These are phyloP conservation scores for Myotis vivesi DNA, from an alignment of 2,797 vertebrate species.

Conservation along the genomic window DNA sequence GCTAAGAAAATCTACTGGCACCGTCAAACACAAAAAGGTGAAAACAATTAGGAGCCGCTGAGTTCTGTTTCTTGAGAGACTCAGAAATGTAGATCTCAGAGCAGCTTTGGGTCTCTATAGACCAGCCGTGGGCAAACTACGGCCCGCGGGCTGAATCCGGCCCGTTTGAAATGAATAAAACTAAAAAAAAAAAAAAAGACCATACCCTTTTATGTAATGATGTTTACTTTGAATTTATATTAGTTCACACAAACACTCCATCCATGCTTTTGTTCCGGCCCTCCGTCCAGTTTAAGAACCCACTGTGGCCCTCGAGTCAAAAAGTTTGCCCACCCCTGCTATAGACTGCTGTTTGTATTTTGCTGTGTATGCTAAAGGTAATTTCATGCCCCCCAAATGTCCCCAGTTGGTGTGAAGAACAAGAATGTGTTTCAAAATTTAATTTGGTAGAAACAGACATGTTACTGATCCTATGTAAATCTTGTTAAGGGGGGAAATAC, in stretches of 20 bases:
- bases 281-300: no score
- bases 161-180: no score
- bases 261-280: no score
- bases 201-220: no score
- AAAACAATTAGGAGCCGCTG: not conserved
- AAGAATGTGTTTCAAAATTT: not conserved
- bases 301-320: no score
- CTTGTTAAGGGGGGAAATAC: not conserved
- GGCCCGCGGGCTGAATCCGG: no score
- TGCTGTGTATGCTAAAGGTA: not conserved
- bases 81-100: not conserved
- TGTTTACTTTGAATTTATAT: no score
- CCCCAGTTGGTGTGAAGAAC: not conserved
- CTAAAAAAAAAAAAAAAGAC: no score
- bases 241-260: no score
- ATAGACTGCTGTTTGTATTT: not conserved
- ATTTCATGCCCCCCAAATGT: not conserved
- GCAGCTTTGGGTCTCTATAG: not conserved
- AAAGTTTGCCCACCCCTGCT: no score
- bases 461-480: not conserved
- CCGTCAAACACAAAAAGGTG: not conserved
- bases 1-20: not conserved
- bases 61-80: not conserved
- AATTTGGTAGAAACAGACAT: not conserved
- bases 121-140: no score